phyloP scores from a whole-genome alignment of 2,888 invertebrate genomes.

The Polyommatus icarus region DNA sequence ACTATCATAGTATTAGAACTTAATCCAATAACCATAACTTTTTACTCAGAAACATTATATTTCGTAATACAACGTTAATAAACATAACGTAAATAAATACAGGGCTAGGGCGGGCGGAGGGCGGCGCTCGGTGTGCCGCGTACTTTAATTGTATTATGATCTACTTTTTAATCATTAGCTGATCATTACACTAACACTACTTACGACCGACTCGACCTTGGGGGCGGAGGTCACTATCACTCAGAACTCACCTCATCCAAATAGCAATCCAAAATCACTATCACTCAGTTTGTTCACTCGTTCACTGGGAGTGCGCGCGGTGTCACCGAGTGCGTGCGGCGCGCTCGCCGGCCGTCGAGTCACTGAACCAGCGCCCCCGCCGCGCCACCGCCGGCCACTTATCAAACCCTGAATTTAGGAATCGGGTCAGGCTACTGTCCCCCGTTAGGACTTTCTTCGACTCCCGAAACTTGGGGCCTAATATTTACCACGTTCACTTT shows the following conservation, averaged over 20 bases:
- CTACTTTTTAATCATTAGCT: background rate
- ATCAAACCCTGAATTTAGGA: slow-evolving; percentile 66
- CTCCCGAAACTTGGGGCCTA: background rate
- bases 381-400: slow-evolving; percentile 60
- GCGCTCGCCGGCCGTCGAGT: slow-evolving; percentile 61
- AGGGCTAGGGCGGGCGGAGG: background rate
- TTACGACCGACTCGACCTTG: slow-evolving; percentile 11
- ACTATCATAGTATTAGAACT: background rate
- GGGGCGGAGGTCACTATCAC: background rate
- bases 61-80: background rate
- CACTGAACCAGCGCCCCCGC: slow-evolving; percentile 72
- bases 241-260: slow-evolving; percentile 67
- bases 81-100: background rate
- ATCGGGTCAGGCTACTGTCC: slow-evolving; percentile 60
- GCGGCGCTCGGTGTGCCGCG: background rate
- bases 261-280: slow-evolving; percentile 74
- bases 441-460: background rate
- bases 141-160: slow-evolving; percentile 8
- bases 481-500: no score
- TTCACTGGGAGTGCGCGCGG: slow-evolving; percentile 63
- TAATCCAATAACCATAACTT: background rate
- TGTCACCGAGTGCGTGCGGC: slow-evolving; percentile 49
- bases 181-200: background rate
- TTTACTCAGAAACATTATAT: background rate
- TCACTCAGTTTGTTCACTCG: slow-evolving; percentile 48